phyloP scores from a whole-genome alignment of 2,113 vertebrate genomes.

The Ahaetulla prasina region DNA sequence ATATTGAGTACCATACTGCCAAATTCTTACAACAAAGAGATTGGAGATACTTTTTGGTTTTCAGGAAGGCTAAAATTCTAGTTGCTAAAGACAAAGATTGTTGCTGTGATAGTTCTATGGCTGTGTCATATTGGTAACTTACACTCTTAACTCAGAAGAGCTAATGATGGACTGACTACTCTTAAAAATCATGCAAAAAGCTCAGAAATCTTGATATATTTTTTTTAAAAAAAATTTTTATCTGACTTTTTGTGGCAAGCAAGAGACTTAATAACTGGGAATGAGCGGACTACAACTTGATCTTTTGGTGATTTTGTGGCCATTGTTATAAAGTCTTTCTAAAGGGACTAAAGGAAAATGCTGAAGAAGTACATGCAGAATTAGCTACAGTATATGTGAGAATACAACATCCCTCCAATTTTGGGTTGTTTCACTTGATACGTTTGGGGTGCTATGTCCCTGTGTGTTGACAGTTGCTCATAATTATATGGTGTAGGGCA shows the following conservation, averaged over 20 bases:
- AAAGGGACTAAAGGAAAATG: background rate
- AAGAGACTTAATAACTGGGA: background rate
- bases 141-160: background rate
- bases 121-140: background rate
- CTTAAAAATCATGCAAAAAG: background rate
- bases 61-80: background rate
- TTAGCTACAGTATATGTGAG: background rate
- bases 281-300: background rate
- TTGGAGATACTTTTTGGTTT: background rate
- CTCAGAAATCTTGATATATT: background rate
- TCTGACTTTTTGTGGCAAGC: background rate
- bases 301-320: background rate
- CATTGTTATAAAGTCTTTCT: background rate
- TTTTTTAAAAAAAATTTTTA: background rate
- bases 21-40: background rate
- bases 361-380: background rate
- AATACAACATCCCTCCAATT: background rate
- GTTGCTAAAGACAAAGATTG: background rate
- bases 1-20: background rate
- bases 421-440: background rate
- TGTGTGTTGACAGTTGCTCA: constrained; percentile 20
- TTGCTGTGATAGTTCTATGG: background rate
- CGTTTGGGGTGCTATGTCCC: constrained; percentile 17
- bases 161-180: background rate
- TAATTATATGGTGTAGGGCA: constrained; percentile 13